A percentile compares a stretch with the other conserved stretches of the same genome.
Conservation (phyloP, 2,888 invertebrate genomes). For the Apamea epomidion region DNA sequence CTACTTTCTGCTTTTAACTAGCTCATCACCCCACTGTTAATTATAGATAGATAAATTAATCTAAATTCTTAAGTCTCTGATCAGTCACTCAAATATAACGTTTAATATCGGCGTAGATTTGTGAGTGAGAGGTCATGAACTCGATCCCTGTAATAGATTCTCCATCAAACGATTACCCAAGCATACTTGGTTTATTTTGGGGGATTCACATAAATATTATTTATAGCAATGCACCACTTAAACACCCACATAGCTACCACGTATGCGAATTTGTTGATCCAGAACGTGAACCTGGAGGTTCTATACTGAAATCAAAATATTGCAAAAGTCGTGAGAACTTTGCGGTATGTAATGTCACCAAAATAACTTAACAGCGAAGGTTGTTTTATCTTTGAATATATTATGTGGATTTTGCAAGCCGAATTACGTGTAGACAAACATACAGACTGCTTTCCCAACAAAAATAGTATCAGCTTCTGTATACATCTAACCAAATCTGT, state of each 20-base stretch:
- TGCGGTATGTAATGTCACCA: neutral
- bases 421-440: neutral
- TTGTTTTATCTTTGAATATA: too few relatives aligned
- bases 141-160: neutral
- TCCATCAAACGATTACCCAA: neutral
- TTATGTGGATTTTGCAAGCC: neutral
- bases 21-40: too few relatives aligned
- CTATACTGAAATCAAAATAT: neutral
- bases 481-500: neutral
- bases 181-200: neutral
- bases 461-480: neutral
- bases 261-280: neutral
- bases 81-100: conserved; percentile 6
- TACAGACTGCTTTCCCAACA: neutral
- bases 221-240: neutral
- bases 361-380: neutral
- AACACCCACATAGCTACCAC: too few relatives aligned
- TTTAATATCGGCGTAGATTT: neutral
- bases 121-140: too few relatives aligned
- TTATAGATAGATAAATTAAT: too few relatives aligned
- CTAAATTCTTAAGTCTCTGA: conserved; percentile 1
- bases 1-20: too few relatives aligned
- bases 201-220: neutral
- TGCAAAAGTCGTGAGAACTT: neutral
- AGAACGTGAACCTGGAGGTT: neutral